Conservation (phyloP, 2,113 vertebrate species). For the Hyperopisus bebe region DNA sequence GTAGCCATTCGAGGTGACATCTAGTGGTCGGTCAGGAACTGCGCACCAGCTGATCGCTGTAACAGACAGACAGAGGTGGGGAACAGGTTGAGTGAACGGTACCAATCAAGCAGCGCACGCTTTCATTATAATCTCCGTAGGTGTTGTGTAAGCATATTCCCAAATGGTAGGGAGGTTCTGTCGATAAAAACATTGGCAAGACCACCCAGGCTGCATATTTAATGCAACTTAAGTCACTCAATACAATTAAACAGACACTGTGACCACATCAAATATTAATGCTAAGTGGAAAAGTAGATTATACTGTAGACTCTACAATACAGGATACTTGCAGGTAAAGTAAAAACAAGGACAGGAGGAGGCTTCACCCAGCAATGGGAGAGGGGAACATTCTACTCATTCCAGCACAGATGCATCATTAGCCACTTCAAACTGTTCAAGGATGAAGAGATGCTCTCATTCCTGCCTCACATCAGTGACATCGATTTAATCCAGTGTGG, state of each 20-base stretch:
- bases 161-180: not conserved
- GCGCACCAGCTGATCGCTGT: slow-evolving; percentile 91
- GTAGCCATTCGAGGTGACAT: slow-evolving; percentile 88
- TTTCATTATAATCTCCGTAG: not conserved
- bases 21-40: slow-evolving; percentile 73
- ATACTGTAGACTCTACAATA: not conserved
- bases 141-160: not conserved
- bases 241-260: not conserved
- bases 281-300: not conserved
- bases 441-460: not conserved
- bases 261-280: not conserved
- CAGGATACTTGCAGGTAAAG: not conserved
- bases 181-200: not conserved
- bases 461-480: not conserved
- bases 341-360: not conserved
- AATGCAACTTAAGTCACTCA: not conserved
- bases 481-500: not conserved
- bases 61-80: slow-evolving; percentile 13
- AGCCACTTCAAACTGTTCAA: not conserved
- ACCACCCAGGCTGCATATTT: not conserved
- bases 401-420: not conserved
- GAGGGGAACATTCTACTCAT: not conserved
- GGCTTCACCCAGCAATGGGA: not conserved
- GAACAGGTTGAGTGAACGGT: not conserved
- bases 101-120: not conserved